Evolutionary conservation across 2,797 vertebrate genomes (phyloP), one percentile per base, ranked within the genome.

Genomic region (Naso thynnoides): DNA sequence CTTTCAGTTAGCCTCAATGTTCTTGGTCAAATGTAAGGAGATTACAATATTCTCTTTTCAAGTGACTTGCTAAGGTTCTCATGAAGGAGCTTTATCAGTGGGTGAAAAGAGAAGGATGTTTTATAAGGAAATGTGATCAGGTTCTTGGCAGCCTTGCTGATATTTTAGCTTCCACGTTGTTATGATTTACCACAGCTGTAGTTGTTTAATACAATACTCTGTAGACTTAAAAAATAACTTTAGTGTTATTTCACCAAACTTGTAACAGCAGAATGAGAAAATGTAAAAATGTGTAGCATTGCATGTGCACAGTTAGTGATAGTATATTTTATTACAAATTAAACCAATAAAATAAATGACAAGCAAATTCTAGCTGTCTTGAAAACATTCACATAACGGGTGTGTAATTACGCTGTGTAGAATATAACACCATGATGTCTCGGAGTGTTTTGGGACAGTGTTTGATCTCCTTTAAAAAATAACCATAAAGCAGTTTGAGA

Each of bases 71-170:
- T 50, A 53, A 70, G 49, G 38, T 70, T 65, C 52, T 59, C 27
- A 9, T 42, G 5, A 49, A 60, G 53, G 57, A 33, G 70, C 39
- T 45, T 41, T 65, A 72, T 56, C 36, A n/a, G 36, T 47, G 18
- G 21, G 13, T 27, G 27, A 6, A 60, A 73, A 62, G 41, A 23
- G 27, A 54, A 24, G 36, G 9, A 59, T 63, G 19, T 58, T 70
- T 57, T 54, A 21, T 58, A 33, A 21, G 36, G 65, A 78, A 77
- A 85, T 68, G 38, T 48, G 75, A 73, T 56, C 62, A 60, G 41
- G 39, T 61, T 70, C 26, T 29, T 74, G 58, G 18, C 53, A 67
- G 56, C 47, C 44, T 6, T 59, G 11, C 23, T 61, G 49, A 84
- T 42, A 61, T 44, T 63, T 58, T 39, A 68, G 49, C 31, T 61